These are phyloP conservation scores for Thalassarche chlororhynchos DNA, from an alignment of 2,113 vertebrate species.

Conservation along the genomic window DNA sequence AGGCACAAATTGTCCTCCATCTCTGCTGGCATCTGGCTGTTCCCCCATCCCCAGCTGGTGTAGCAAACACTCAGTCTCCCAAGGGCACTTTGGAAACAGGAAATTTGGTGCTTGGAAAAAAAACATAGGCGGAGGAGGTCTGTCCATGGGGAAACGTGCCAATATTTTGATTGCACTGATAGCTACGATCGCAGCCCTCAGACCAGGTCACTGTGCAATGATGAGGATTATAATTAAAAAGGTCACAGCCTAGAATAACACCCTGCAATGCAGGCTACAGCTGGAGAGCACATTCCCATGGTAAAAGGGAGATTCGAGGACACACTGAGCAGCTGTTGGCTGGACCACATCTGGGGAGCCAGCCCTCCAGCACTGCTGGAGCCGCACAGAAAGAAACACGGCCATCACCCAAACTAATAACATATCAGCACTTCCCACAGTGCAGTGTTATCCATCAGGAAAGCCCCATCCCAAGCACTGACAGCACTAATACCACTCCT, in stretches of 20 bases:
- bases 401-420: too few species aligned
- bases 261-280: background rate
- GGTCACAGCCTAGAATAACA: background rate
- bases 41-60: background rate
- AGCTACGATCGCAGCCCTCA: background rate
- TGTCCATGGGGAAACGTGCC: background rate
- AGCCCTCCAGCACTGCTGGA: rapidly evolving
- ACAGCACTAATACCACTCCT: background rate
- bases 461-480: background rate
- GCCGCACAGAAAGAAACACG: rapidly evolving
- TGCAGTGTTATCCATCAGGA: background rate
- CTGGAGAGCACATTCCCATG: background rate
- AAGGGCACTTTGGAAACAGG: conserved; percentile 1
- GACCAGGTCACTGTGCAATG: background rate
- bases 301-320: background rate
- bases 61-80: background rate
- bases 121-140: background rate
- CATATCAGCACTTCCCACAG: background rate
- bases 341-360: background rate
- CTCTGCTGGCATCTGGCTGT: conserved; percentile 13
- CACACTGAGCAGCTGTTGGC: background rate
- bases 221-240: conserved; percentile 33
- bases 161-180: background rate
- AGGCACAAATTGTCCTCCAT: background rate
- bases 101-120: background rate